Percentiles rank a stretch among this genome's conserved stretches.
phyloP scores from a whole-genome alignment of 1,140 invertebrate genomes.

The Adelges cooleyi region DNA sequence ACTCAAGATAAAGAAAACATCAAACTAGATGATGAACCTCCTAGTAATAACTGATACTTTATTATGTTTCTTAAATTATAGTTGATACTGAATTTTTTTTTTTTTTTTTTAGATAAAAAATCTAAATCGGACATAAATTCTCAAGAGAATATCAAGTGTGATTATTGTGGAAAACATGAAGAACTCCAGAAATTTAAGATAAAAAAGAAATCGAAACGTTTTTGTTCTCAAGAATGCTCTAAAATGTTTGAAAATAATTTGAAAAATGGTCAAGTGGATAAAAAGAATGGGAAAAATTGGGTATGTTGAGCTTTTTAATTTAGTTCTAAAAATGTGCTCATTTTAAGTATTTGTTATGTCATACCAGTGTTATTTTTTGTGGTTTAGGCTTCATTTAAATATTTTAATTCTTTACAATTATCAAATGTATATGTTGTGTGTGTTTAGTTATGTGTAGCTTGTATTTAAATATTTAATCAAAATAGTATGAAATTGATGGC shows the following conservation, averaged over 20 bases:
- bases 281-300: slow-evolving; percentile 22
- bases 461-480: too few species aligned
- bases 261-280: slow-evolving; percentile 1
- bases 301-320: too few species aligned
- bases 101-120: slow-evolving; percentile 32
- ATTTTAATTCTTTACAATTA: too few species aligned
- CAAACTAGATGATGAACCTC: slow-evolving; percentile 56
- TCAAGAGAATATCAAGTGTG: slow-evolving; percentile 14
- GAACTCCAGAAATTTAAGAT: slow-evolving; percentile 10
- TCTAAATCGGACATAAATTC: neutral
- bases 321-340: too few species aligned
- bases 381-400: too few species aligned
- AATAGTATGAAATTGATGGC: too few species aligned
- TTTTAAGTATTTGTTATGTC: too few species aligned
- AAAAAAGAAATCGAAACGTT: slow-evolving; percentile 28
- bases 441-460: too few species aligned
- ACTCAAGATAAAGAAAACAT: slow-evolving; percentile 32
- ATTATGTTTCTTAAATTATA: slow-evolving; percentile 30
- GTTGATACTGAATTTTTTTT: slow-evolving; percentile 36
- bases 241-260: slow-evolving; percentile 13
- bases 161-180: slow-evolving; percentile 21
- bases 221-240: slow-evolving; percentile 27
- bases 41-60: slow-evolving; percentile 41
- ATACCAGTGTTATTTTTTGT: too few species aligned
- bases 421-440: too few species aligned